Percentiles rank a stretch among this genome's conserved stretches.
phyloP scores from a whole-genome alignment of 2,888 invertebrate species.

The Apoderus coryli region DNA sequence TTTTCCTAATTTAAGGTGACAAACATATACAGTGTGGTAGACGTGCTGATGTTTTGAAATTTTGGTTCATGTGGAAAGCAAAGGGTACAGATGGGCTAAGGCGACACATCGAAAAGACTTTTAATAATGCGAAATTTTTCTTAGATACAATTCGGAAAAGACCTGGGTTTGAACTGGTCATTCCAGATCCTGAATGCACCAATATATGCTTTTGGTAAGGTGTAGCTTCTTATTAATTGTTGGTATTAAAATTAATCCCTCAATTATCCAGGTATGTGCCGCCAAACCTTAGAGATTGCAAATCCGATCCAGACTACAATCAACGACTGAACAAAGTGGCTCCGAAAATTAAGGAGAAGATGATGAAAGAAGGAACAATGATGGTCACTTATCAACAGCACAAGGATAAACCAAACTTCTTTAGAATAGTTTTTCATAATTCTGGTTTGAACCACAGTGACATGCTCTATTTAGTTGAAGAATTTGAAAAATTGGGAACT shows the following conservation, averaged over 20 bases:
- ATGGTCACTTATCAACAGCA: slow-evolving; percentile 94
- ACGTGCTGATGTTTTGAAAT: slow-evolving; percentile 87
- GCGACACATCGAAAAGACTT: slow-evolving; percentile 62
- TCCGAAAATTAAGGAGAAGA: slow-evolving; percentile 83
- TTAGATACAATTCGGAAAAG: slow-evolving; percentile 47
- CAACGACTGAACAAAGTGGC: slow-evolving; percentile 66
- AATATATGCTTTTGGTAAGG: slow-evolving; percentile 95
- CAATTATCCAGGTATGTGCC: too few species aligned
- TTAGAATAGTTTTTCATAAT: slow-evolving; percentile 86
- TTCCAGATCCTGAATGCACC: slow-evolving; percentile 76
- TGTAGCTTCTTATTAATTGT: too few species aligned
- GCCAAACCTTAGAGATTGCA: slow-evolving; percentile 44
- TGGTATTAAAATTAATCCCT: too few species aligned
- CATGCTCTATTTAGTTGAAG: slow-evolving; percentile 74
- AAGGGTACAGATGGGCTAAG: slow-evolving; percentile 71
- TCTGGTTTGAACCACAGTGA: slow-evolving; percentile 71
- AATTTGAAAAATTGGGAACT: slow-evolving; percentile 69
- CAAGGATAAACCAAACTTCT: slow-evolving; percentile 78
- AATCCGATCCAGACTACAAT: slow-evolving; percentile 34
- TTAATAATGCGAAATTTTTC: slow-evolving; percentile 61
- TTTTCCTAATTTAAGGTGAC: slow-evolving; percentile 59
- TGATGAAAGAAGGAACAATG: slow-evolving; percentile 91
- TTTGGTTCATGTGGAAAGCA: slow-evolving; percentile 99
- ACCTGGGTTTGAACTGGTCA: slow-evolving; percentile 58
- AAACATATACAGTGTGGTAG: slow-evolving; percentile 95